These are phyloP conservation scores for Streptopelia turtur DNA, from an alignment of 2,797 vertebrate genomes.

Conservation along the genomic window DNA sequence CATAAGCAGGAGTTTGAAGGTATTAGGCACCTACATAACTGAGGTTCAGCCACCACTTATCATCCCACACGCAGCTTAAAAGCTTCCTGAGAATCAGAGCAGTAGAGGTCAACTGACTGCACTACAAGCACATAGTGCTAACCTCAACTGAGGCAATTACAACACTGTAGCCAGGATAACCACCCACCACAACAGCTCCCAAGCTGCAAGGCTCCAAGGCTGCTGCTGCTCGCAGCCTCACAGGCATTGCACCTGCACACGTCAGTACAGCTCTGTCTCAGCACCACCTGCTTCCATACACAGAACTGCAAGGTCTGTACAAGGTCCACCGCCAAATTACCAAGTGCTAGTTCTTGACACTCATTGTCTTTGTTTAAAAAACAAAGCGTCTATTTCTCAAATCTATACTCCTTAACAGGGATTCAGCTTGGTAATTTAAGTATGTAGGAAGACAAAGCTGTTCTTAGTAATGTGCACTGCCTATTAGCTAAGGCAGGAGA, in stretches of 20 bases:
- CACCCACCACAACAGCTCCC: not conserved
- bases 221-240: not conserved
- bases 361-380: not conserved
- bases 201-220: rapidly evolving
- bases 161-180: not conserved
- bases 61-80: not conserved
- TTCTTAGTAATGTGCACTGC: not conserved
- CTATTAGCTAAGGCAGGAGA: not conserved
- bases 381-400: not conserved
- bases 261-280: not conserved
- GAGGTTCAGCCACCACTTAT: not conserved
- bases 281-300: not conserved
- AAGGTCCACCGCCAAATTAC: not conserved
- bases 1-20: not conserved
- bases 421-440: not conserved
- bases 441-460: not conserved
- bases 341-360: not conserved
- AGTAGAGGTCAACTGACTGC: not conserved
- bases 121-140: not conserved
- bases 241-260: not conserved
- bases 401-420: not conserved
- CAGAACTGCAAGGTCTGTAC: not conserved
- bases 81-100: not conserved
- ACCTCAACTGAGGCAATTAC: not conserved
- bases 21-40: not conserved